These are phyloP conservation scores for Acrocephalus scirpaceus DNA, from an alignment of 2,797 vertebrate genomes.

Conservation along the genomic window DNA sequence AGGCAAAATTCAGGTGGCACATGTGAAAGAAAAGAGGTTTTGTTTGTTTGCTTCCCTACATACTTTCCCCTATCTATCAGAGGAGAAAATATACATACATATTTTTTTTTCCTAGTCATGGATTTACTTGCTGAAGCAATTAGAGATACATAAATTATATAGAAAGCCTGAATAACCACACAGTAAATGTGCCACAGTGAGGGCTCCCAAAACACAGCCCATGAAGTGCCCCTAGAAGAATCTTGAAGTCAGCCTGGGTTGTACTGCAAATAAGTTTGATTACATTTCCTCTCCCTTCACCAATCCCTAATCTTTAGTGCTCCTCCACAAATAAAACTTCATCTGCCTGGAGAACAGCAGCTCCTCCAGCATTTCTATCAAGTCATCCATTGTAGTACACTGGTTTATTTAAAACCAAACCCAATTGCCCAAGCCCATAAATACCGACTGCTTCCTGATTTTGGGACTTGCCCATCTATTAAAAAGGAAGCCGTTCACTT, in stretches of 20 bases:
- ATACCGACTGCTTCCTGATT: background rate
- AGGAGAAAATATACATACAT: background rate
- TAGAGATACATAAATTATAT: background rate
- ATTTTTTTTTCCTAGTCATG: background rate
- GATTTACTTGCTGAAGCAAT: background rate
- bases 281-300: background rate
- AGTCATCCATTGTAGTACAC: background rate
- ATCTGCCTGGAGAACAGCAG: background rate
- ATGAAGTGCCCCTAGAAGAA: background rate
- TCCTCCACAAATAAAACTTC: background rate
- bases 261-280: background rate
- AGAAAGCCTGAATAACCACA: background rate
- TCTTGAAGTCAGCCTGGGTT: background rate
- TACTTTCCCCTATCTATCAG: background rate
- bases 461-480: background rate
- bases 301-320: background rate
- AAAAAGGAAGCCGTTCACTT: background rate
- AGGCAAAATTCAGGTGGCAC: background rate
- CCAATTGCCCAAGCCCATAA: background rate
- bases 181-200: rapidly evolving
- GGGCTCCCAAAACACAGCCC: background rate
- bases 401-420: background rate
- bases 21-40: background rate
- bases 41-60: background rate
- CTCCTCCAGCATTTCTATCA: background rate